phyloP scores from a whole-genome alignment of 2,888 invertebrate genomes.

The Steinernema carpocapsae region DNA sequence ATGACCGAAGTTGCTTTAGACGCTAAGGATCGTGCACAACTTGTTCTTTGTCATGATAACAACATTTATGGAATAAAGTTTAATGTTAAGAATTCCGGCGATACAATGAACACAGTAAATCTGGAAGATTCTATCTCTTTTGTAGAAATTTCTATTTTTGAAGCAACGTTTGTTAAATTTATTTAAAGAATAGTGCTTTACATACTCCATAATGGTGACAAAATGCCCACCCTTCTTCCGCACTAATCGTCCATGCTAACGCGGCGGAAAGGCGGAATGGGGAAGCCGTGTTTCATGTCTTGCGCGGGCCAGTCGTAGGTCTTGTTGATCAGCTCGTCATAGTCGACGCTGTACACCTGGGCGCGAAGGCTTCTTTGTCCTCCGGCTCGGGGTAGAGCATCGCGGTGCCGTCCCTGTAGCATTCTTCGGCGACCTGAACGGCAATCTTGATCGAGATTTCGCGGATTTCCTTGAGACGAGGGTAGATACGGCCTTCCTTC shows the following conservation, averaged over 20 bases:
- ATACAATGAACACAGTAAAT: too few species aligned
- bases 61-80: too few species aligned
- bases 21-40: too few species aligned
- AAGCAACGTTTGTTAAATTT: too few species aligned
- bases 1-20: too few species aligned
- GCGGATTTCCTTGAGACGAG: conserved; percentile 83
- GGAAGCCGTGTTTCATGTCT: conserved; percentile 67
- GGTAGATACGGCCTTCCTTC: conserved; percentile 85
- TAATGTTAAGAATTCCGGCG: too few species aligned
- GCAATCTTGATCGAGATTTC: conserved; percentile 88
- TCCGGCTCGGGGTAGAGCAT: conserved; percentile 73
- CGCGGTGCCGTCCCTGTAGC: conserved; percentile 75
- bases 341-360: conserved; percentile 70
- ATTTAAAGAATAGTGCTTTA: too few species aligned
- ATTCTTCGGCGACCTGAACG: conserved; percentile 80
- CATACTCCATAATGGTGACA: too few species aligned
- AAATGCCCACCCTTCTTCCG: too few species aligned
- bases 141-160: too few species aligned
- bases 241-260: conserved; percentile 65
- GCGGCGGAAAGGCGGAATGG: conserved; percentile 60
- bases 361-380: conserved; percentile 71
- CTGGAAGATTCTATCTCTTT: too few species aligned
- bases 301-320: conserved; percentile 71
- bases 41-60: too few species aligned
- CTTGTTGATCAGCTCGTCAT: conserved; percentile 71